phyloP scores from a whole-genome alignment of 2,888 invertebrate species.

The Hartigia nigra region DNA sequence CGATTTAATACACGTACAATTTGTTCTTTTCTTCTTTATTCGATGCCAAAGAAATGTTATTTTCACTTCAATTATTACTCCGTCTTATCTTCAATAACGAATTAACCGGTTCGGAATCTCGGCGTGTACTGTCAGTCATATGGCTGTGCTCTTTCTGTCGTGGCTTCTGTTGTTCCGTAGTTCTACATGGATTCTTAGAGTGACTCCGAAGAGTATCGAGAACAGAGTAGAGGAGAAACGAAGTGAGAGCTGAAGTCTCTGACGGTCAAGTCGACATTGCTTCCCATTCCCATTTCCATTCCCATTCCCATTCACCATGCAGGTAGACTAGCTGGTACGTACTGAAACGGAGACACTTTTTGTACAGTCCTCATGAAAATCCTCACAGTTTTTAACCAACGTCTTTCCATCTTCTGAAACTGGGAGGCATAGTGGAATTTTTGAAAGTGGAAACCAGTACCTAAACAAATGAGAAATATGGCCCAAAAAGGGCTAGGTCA shows the following conservation, averaged over 20 bases:
- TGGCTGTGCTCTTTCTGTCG: constrained; percentile 28
- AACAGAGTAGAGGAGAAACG: constrained; percentile 30
- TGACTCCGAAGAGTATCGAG: constrained; percentile 11
- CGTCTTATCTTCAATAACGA: constrained; percentile 15
- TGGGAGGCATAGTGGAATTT: constrained; percentile 24
- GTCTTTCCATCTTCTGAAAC: background rate
- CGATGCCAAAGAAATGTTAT: background rate
- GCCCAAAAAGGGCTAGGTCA: background rate
- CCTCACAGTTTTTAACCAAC: constrained; percentile 2
- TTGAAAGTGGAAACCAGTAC: background rate
- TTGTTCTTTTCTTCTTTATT: background rate
- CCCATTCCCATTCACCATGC: constrained; percentile 44
- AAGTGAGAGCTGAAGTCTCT: constrained; percentile 25
- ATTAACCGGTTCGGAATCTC: constrained; percentile 43
- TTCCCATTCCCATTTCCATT: constrained; percentile 35
- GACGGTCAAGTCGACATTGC: constrained; percentile 25
- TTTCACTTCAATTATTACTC: background rate
- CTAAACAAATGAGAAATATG: background rate
- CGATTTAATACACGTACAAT: background rate
- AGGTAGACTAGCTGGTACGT: constrained; percentile 37
- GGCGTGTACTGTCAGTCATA: constrained; percentile 48
- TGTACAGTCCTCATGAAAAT: constrained; percentile 37
- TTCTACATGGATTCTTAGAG: constrained; percentile 19
- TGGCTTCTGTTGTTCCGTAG: constrained; percentile 24
- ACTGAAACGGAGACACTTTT: constrained; percentile 36